These are phyloP conservation scores for Vespertilio murinus DNA, from an alignment of 2,797 vertebrate species.

Conservation along the genomic window DNA sequence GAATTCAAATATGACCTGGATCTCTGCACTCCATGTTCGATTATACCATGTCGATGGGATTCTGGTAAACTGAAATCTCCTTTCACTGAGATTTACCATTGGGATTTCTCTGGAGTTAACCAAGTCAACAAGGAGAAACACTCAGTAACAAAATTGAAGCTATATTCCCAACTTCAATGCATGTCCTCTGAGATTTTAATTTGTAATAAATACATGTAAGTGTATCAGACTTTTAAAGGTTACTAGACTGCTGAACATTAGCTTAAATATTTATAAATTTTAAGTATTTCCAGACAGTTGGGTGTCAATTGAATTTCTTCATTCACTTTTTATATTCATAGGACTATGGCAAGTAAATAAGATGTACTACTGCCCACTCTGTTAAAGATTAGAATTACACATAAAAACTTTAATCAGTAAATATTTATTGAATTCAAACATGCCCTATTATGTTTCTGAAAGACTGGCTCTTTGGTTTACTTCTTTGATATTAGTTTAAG, in stretches of 20 bases:
- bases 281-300: conserved; percentile 39
- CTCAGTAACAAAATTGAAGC: neutral
- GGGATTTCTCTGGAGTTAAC: neutral
- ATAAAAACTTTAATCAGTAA: neutral
- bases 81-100: neutral
- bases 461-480: neutral
- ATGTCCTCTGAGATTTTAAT: neutral
- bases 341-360: neutral
- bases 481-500: neutral
- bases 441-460: conserved; percentile 5
- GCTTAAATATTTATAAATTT: conserved; percentile 8
- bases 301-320: neutral
- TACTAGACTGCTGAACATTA: neutral
- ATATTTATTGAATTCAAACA: conserved; percentile 18
- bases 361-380: neutral
- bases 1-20: neutral
- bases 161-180: neutral
- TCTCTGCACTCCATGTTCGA: neutral
- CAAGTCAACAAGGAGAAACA: neutral
- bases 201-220: neutral
- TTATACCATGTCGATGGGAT: neutral
- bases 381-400: neutral
- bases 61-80: neutral
- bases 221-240: neutral
- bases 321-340: conserved; percentile 3